phyloP scores from a whole-genome alignment of 2,113 vertebrate species.

The Balaeniceps rex region DNA sequence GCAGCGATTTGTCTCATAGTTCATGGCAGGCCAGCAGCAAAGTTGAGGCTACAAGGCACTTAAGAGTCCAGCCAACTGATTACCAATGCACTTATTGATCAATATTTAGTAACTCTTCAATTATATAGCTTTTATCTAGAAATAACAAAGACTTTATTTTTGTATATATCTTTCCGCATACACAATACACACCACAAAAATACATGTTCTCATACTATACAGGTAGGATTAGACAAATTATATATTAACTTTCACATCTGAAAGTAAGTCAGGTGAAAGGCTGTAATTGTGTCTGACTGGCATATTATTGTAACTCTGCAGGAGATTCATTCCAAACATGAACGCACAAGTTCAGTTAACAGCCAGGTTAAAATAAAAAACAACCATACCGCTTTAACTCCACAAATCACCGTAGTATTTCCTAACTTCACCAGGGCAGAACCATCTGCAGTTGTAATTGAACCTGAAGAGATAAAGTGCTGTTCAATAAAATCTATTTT shows the following conservation, averaged over 20 bases:
- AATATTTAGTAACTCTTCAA: background rate
- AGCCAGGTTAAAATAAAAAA: background rate
- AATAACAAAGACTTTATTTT: background rate
- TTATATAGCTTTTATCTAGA: background rate
- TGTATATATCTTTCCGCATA: background rate
- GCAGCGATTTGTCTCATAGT: background rate
- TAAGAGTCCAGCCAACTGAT: background rate
- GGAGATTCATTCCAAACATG: background rate
- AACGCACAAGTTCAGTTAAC: background rate
- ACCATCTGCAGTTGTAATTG: conserved; percentile 93
- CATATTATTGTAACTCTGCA: background rate
- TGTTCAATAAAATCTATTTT: background rate
- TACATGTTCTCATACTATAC: background rate
- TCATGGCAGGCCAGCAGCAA: background rate
- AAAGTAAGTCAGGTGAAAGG: background rate
- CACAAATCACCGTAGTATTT: conserved; percentile 94
- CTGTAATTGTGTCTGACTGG: background rate
- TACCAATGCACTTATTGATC: background rate
- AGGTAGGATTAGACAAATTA: background rate
- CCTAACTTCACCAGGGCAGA: conserved; percentile 95
- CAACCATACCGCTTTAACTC: conserved; percentile 88
- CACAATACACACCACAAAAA: background rate
- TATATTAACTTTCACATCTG: background rate
- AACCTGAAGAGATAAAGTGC: conserved; percentile 73
- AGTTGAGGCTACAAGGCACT: background rate